Evolutionary conservation across 2,888 invertebrate species (phyloP), one percentile per base, ranked within the genome.

Genomic region (Campaea margaritaria): DNA sequence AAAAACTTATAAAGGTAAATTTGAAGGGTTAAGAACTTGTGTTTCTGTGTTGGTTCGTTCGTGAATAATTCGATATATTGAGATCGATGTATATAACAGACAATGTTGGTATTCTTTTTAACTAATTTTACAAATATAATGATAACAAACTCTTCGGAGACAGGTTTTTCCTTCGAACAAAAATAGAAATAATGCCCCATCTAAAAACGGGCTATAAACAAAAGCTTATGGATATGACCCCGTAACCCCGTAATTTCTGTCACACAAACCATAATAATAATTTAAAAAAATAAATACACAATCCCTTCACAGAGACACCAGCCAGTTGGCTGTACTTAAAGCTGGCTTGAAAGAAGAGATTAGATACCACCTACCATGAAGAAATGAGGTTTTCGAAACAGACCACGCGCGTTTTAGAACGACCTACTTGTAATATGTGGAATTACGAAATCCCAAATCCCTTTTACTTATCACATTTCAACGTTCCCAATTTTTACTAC

Each of bases 401-500:
- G 21, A 15, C 10, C n/a, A 34, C 7, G 7, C 42, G 27, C 36
- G 43, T 38, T 56, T 52, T 53, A 44, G 58, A 38, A 12, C 47
- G 47, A 31, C 57, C 54, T 28, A 51, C 54, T 43, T 58, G 16
- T 36, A 14, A 60, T 43, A 47, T 58, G 44, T 47, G 27, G 39
- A 12, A 57, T 62, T 59, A 56, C 53, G 53, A 58, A 48, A 63
- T 36, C 21, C 10, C 36, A 53, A 50, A 51, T 46, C 46, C 62
- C 42, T 57, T 62, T 53, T 52, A 57, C 57, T 58, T 69, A 73
- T 71, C 73, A 70, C 50, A 69, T 73, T 72, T 67, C 68, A 58
- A 41, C 66, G 74, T 64, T 64, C 70, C 62, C 67, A 69, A 70
- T 77, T 72, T 70, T 60, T 62, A 62, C 56, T 56, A 68, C 63